Conservation (phyloP, 2,113 vertebrate species). For the Archocentrus centrarchus region DNA sequence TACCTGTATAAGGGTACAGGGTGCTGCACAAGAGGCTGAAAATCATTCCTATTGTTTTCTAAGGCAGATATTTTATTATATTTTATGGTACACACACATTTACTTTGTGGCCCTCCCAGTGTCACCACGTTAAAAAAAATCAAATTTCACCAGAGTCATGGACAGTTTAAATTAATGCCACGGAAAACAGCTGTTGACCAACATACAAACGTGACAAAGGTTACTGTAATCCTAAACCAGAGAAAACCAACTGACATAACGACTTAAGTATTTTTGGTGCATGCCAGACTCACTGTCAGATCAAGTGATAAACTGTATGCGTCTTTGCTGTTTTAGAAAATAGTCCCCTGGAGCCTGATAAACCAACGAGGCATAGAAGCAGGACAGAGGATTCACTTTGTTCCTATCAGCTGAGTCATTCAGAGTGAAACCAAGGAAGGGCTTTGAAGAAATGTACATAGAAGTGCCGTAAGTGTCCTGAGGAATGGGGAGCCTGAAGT, state of each 20-base stretch:
- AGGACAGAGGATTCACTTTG: neutral
- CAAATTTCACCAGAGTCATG: neutral
- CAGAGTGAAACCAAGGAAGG: neutral
- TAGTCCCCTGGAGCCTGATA: neutral
- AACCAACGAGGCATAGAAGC: neutral
- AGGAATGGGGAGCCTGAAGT: constrained; percentile 45
- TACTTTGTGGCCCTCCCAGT: neutral
- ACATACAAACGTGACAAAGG: neutral
- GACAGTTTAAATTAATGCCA: neutral
- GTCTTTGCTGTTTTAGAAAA: neutral
- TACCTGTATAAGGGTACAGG: neutral
- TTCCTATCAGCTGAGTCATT: constrained; percentile 1
- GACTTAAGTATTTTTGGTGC: neutral
- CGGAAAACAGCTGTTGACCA: neutral
- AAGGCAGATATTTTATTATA: neutral
- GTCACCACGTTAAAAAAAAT: neutral
- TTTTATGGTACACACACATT: neutral
- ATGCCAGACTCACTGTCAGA: neutral
- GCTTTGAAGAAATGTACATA: constrained; percentile 6
- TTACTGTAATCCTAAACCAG: neutral
- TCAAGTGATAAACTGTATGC: neutral
- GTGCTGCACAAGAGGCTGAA: neutral
- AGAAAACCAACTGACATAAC: neutral
- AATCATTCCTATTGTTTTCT: neutral
- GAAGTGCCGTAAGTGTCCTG: constrained; percentile 18